These are phyloP conservation scores for Suncus etruscus DNA, from an alignment of 2,113 vertebrate species.

Conservation along the genomic window DNA sequence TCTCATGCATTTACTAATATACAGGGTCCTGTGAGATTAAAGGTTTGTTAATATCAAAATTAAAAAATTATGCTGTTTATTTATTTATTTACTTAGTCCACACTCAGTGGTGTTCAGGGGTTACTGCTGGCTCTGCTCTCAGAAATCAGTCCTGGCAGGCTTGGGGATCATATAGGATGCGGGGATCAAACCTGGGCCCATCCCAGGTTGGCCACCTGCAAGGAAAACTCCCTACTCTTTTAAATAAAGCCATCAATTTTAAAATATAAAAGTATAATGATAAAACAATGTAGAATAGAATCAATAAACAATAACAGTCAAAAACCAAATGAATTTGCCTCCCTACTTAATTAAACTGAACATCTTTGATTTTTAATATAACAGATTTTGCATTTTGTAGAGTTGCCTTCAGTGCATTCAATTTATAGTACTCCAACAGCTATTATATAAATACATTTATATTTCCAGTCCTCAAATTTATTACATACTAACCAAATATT, in stretches of 20 bases:
- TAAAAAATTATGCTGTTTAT: too few species aligned
- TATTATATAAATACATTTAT: neutral
- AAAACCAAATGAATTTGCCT: neutral
- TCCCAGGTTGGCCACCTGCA: too few species aligned
- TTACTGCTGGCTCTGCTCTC: too few species aligned
- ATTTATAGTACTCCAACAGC: neutral
- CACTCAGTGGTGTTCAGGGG: too few species aligned
- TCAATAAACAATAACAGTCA: neutral
- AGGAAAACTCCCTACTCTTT: too few species aligned
- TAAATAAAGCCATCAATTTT: neutral
- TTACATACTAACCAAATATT: neutral
- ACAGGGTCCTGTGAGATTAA: neutral
- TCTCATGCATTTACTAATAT: neutral
- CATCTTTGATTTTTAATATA: neutral
- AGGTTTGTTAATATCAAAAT: neutral
- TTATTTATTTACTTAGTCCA: neutral
- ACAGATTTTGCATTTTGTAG: neutral
- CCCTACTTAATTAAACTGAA: slow-evolving; percentile 1
- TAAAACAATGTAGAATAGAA: neutral
- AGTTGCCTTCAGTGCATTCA: neutral
- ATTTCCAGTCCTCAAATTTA: neutral
- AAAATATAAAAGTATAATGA: neutral
- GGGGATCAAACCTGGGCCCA: too few species aligned
- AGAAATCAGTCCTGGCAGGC: too few species aligned
- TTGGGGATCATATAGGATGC: too few species aligned